Evolutionary conservation across 2,888 invertebrate genomes (phyloP).

Genomic region (Yponomeuta cagnagella): DNA sequence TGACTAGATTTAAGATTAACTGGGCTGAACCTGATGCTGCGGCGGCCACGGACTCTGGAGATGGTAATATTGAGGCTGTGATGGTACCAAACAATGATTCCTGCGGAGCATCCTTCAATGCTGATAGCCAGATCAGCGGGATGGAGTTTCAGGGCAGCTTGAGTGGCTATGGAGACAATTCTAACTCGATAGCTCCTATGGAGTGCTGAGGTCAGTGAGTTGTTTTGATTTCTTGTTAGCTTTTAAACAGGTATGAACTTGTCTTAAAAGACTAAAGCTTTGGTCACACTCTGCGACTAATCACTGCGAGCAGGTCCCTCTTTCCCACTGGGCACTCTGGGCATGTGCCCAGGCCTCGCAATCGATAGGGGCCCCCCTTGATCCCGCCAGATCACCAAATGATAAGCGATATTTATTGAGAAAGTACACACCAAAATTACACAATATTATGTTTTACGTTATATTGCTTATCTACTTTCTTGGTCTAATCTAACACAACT

Average conservation of each 20-base stretch:
- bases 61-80: conserved; percentile 49
- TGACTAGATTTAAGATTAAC: conserved; percentile 96
- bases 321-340: no score
- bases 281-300: no score
- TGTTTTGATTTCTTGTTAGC: background rate
- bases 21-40: conserved; percentile 87
- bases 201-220: conserved; percentile 68
- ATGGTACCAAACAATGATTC: conserved; percentile 63
- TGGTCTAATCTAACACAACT: no score
- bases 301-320: no score
- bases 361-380: no score
- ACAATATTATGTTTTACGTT: no score
- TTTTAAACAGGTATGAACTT: background rate
- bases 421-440: no score
- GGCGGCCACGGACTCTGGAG: conserved; percentile 46
- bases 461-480: no score
- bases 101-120: conserved; percentile 57
- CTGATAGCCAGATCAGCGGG: conserved; percentile 63
- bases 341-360: no score
- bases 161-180: conserved; percentile 76
- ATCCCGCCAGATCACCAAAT: no score
- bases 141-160: conserved; percentile 60
- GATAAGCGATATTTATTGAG: no score
- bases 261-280: no score
- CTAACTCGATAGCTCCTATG: conserved; percentile 79